These are phyloP conservation scores for Fratercula arctica DNA, from an alignment of 2,797 vertebrate genomes.

Conservation along the genomic window DNA sequence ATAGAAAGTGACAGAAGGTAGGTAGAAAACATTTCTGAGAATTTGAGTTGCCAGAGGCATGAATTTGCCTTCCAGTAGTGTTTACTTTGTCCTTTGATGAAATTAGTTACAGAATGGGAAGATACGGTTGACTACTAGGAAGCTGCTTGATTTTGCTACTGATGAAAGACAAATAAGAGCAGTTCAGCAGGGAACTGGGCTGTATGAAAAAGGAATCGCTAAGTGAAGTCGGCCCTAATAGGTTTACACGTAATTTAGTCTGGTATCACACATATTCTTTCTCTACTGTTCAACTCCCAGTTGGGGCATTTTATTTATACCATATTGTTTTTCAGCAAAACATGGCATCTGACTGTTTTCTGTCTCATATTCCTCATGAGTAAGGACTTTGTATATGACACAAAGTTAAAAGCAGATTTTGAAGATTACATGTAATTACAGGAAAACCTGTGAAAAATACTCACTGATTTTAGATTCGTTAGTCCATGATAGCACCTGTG, in stretches of 20 bases:
- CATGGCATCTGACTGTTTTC: conserved; percentile 37
- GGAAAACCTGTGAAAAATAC: conserved; percentile 18
- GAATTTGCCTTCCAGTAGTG: conserved; percentile 64
- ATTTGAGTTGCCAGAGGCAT: conserved; percentile 69
- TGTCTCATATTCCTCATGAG: background rate
- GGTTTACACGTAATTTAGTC: conserved; percentile 64
- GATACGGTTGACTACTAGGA: conserved; percentile 66
- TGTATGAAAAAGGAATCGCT: conserved; percentile 63
- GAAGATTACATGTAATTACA: background rate
- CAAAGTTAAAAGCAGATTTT: conserved; percentile 39
- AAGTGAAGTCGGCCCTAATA: conserved; percentile 63
- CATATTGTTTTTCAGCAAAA: conserved; percentile 54
- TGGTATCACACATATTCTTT: conserved; percentile 25
- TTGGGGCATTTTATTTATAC: conserved; percentile 62
- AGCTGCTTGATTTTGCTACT: conserved; percentile 64
- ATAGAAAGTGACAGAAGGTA: conserved; percentile 68
- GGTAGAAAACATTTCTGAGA: conserved; percentile 58
- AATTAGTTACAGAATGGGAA: conserved; percentile 71
- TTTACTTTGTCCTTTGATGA: conserved; percentile 73
- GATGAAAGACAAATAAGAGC: conserved; percentile 73
- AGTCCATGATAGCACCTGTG: background rate
- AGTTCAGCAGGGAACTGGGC: conserved; percentile 55
- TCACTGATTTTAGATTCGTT: background rate
- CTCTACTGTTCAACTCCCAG: conserved; percentile 37
- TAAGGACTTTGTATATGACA: conserved; percentile 1